Evolutionary conservation across 2,113 vertebrate species (phyloP).

Genomic region (Paramormyrops kingsleyae): DNA sequence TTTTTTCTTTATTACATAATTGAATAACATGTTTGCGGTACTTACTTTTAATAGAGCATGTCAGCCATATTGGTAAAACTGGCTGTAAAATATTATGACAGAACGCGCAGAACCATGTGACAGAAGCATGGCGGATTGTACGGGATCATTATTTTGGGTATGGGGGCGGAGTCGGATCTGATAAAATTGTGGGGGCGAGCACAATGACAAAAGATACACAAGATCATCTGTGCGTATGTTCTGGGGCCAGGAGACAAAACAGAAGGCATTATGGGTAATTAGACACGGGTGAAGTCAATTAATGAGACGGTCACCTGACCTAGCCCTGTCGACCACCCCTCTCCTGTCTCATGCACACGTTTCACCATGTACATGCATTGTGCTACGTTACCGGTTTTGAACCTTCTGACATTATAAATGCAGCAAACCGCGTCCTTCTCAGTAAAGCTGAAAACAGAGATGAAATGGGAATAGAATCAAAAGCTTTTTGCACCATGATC

Average conservation of each 20-base stretch:
- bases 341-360: neutral
- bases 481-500: constrained; percentile 3
- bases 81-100: neutral
- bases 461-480: neutral
- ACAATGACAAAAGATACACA: neutral
- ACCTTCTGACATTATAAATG: neutral
- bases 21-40: neutral
- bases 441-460: neutral
- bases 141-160: neutral
- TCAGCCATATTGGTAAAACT: neutral
- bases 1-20: neutral
- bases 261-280: neutral
- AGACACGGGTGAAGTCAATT: neutral
- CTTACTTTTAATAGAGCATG: neutral
- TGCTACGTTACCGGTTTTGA: neutral
- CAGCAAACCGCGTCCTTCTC: neutral
- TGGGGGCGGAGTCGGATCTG: neutral
- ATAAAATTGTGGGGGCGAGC: neutral
- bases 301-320: neutral
- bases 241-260: neutral
- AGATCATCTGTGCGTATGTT: neutral
- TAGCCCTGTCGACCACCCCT: neutral
- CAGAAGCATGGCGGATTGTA: neutral
- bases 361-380: neutral
- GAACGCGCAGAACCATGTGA: neutral